These are phyloP conservation scores for Hippasteria phrygiana DNA, from an alignment of 53 echinoderm and acorn worm species.

Conservation along the genomic window DNA sequence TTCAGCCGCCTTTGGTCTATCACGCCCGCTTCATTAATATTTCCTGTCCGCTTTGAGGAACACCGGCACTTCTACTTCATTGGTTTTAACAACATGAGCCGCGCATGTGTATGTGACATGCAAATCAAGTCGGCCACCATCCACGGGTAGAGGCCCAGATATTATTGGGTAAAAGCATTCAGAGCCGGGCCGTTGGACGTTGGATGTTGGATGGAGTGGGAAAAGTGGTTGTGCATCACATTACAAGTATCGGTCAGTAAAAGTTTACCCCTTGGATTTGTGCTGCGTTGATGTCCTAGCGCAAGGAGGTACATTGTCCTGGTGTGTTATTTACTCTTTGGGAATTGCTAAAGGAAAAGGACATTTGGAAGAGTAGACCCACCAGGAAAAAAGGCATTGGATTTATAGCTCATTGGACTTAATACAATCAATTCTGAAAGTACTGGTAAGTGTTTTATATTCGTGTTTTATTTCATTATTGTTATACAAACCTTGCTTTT, in stretches of 20 bases:
- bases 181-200: not conserved
- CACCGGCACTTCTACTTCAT: constrained; percentile 33
- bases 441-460: constrained; percentile 34
- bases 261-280: constrained; percentile 23
- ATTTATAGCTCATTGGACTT: constrained; percentile 41
- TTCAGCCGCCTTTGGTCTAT: constrained; percentile 49
- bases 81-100: constrained; percentile 55
- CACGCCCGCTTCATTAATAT: constrained; percentile 65
- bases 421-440: not conserved
- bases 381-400: constrained; percentile 18
- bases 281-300: not conserved
- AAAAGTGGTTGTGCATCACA: not conserved
- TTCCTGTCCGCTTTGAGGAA: constrained; percentile 51
- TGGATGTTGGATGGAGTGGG: not conserved
- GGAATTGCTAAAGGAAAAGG: not conserved
- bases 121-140: constrained; percentile 40
- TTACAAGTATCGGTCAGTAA: not conserved
- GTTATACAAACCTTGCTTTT: not conserved
- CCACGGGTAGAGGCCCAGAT: constrained; percentile 16
- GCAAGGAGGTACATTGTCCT: not conserved
- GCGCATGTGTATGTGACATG: constrained; percentile 53
- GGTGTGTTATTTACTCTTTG: not conserved
- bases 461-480: not conserved
- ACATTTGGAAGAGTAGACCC: not conserved
- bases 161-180: not conserved